Evolutionary conservation across 2,797 vertebrate genomes (phyloP).

Genomic region (Eutrigla gurnardus): DNA sequence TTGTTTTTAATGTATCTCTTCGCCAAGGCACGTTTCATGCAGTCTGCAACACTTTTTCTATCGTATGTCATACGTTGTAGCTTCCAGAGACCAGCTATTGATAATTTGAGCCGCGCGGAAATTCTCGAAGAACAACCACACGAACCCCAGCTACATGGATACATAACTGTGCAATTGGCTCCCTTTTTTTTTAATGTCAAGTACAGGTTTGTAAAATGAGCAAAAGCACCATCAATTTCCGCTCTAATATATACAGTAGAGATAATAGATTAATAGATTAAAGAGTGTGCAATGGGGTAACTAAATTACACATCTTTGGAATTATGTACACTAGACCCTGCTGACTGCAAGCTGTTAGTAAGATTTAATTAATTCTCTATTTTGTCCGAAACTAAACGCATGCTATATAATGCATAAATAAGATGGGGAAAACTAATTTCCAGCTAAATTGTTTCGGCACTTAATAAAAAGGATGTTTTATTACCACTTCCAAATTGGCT

Average conservation of each 20-base stretch:
- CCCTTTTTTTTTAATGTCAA: conserved; percentile 39
- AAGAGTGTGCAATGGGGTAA: conserved; percentile 39
- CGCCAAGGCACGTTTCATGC: conserved; percentile 79
- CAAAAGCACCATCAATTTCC: conserved; percentile 54
- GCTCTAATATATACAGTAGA: conserved; percentile 45
- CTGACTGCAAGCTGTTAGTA: conserved; percentile 56
- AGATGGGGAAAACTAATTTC: conserved; percentile 32
- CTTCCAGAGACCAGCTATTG: conserved; percentile 64
- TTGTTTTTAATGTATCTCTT: conserved; percentile 75
- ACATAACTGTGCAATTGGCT: conserved; percentile 46
- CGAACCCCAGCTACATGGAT: conserved; percentile 24
- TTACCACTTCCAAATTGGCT: conserved; percentile 16
- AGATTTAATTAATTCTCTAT: conserved; percentile 22
- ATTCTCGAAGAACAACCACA: conserved; percentile 16
- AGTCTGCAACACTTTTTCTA: conserved; percentile 73
- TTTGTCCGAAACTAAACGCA: conserved; percentile 59
- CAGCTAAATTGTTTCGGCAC: conserved; percentile 22
- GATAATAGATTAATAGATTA: conserved; percentile 43
- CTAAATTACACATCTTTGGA: conserved; percentile 52
- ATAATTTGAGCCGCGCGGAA: conserved; percentile 38
- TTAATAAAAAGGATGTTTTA: conserved; percentile 11
- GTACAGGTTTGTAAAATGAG: conserved; percentile 67
- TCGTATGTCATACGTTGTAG: conserved; percentile 65
- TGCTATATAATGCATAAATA: conserved; percentile 53
- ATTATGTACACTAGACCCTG: conserved; percentile 38